phyloP scores from a whole-genome alignment of 2,888 invertebrate species.

The Mimumesa dahlbomi region DNA sequence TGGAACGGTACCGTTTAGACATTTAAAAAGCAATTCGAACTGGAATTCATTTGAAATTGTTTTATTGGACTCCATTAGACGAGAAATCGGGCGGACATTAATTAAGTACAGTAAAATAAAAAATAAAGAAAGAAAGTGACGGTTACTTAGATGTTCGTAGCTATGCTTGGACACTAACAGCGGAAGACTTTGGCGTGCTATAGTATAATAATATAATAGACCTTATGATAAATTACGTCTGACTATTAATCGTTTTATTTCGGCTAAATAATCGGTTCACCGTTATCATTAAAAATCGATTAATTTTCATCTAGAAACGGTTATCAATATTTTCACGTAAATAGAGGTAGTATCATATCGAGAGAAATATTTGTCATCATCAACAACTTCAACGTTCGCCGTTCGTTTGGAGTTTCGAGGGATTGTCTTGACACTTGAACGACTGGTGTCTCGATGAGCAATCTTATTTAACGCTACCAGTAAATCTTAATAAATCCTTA shows the following conservation, averaged over 20 bases:
- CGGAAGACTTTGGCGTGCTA: slow-evolving; percentile 68
- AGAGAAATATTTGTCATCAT: slow-evolving; percentile 44
- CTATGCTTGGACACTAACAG: slow-evolving; percentile 59
- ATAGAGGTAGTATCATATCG: slow-evolving; percentile 59
- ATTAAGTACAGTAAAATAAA: too few relatives aligned
- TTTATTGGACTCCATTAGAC: not conserved
- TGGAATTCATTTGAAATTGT: not conserved
- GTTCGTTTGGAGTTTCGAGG: slow-evolving; percentile 48
- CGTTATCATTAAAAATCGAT: slow-evolving; percentile 29
- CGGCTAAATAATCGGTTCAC: slow-evolving; percentile 20
- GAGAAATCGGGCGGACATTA: slow-evolving; percentile 4
- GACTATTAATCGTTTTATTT: slow-evolving; percentile 35
- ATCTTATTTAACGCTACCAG: slow-evolving; percentile 60
- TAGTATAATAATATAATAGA: slow-evolving; percentile 57
- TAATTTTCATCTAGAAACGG: slow-evolving; percentile 30
- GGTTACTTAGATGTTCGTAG: slow-evolving; percentile 21
- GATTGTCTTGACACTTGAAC: slow-evolving; percentile 65
- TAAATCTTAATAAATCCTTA: slow-evolving; percentile 54
- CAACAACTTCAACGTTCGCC: slow-evolving; percentile 21
- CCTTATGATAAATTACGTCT: slow-evolving; percentile 60
- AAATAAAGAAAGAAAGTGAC: not conserved
- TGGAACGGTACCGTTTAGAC: not conserved
- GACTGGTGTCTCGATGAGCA: slow-evolving; percentile 62
- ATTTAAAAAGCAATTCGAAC: not conserved
- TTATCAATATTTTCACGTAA: slow-evolving; percentile 33